phyloP scores from a whole-genome alignment of 2,113 vertebrate genomes.

The Cephalopholis sonnerati region DNA sequence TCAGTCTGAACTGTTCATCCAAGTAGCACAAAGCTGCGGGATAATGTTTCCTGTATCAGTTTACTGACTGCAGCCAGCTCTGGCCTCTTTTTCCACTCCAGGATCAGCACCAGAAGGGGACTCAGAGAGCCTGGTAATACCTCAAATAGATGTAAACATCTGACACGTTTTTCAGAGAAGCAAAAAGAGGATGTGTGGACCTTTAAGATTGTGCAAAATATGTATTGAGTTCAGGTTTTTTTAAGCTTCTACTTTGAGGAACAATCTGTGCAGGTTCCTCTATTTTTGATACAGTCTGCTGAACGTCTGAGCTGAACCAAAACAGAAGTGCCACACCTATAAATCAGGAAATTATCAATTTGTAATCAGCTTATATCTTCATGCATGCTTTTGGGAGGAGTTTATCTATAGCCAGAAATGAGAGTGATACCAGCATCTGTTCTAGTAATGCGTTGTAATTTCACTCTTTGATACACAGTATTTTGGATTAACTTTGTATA shows the following conservation, averaged over 20 bases:
- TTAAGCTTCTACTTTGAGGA: background rate
- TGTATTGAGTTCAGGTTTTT: background rate
- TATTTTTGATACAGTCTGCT: background rate
- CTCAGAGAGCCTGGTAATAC: background rate
- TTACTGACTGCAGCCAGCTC: conserved; percentile 30
- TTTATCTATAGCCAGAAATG: background rate
- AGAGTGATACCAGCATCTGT: background rate
- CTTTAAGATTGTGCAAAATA: background rate
- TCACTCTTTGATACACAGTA: background rate
- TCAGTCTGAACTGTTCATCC: conserved; percentile 5
- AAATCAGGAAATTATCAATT: background rate
- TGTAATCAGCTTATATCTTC: background rate
- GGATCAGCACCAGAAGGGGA: background rate
- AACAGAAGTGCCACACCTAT: background rate
- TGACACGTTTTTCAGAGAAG: background rate
- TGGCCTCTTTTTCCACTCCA: conserved; percentile 21
- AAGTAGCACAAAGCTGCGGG: conserved; percentile 44
- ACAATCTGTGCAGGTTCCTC: conserved; percentile 26
- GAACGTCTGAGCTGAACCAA: background rate
- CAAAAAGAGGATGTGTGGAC: background rate
- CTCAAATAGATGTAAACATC: background rate
- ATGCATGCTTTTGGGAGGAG: background rate
- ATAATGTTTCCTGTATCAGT: conserved; percentile 60
- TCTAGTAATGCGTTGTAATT: background rate
- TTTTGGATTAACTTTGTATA: background rate